Evolutionary conservation across 1,140 invertebrate species (phyloP), one percentile per base, ranked within the genome.

Genomic region (Panagrolaimus sp.): DNA sequence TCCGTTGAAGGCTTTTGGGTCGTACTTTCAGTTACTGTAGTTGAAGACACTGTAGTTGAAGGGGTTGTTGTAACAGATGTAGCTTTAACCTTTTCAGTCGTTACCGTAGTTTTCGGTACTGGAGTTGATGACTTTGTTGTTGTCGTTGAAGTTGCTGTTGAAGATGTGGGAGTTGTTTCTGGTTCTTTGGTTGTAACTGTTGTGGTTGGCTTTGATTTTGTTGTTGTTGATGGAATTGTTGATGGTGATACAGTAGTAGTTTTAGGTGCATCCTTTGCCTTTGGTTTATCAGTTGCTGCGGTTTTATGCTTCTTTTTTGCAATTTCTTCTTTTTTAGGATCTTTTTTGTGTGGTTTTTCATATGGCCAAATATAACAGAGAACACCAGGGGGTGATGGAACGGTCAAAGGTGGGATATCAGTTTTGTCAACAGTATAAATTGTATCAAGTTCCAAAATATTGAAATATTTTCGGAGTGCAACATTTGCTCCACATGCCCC

Each of bases 301-400:
- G n/a, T 57, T 27, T 57, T 57, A 11, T 20, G 20, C 1, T 5
- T 13, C 20, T 27, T 20, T 8, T 5, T 16, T 5, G 51, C 51
- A 57, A 25, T 27, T 25, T 57, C 51, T 3, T 25, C 31, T 38
- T 38, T 38, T 38, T 38, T 38, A 7, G 31, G 31, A 38, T 38
- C 31, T 7, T 38, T 38, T 38, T 38, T 38, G 7, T 38, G 31
- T 4, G 31, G 31, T 38, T 38, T 38, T 38, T 38, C 2, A 38
- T 38, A 13, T 11, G 51, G 51, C 51, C 51, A 57, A 27, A 57
- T 57, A 27, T 57, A 57, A 16, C 51, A 57, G 9, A 57, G 20
- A 1, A 57, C 51, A 2, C 31, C 31, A 38, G 31, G 31, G 9
- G 51, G n/a, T 11, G 51, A 57, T 2, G 51, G 51, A 20, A 27